Percentiles rank a stretch among this genome's conserved stretches.
phyloP scores from a whole-genome alignment of 2,797 vertebrate species.

The Gymnodraco acuticeps region DNA sequence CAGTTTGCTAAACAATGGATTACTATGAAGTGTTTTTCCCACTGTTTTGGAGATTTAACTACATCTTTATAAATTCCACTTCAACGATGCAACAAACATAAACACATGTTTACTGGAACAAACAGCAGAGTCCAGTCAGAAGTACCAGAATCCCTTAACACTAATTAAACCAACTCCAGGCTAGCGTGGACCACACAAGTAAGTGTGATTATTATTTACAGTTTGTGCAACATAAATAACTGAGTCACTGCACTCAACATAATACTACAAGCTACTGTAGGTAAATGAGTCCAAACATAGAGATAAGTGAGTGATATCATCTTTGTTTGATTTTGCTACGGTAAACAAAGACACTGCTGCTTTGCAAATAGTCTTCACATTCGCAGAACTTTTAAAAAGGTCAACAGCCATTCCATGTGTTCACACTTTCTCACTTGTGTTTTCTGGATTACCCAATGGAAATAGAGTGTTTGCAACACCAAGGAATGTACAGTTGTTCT shows the following conservation, averaged over 20 bases:
- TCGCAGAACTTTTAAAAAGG: background rate
- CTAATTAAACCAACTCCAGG: background rate
- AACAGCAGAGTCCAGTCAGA: background rate
- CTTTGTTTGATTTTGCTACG: background rate
- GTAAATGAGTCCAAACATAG: background rate
- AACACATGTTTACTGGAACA: background rate
- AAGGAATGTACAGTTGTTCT: slow-evolving; percentile 48
- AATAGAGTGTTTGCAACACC: background rate
- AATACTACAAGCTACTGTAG: background rate
- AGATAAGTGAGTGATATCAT: background rate
- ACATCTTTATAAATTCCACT: background rate
- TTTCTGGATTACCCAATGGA: background rate
- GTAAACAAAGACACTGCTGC: background rate
- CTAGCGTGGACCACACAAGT: background rate
- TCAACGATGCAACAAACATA: background rate
- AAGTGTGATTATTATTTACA: background rate
- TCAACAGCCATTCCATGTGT: background rate
- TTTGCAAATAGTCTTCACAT: background rate
- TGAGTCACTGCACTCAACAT: background rate
- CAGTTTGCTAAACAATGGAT: background rate
- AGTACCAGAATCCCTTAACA: background rate
- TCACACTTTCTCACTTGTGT: background rate
- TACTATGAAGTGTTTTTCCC: background rate
- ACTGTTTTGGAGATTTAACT: background rate
- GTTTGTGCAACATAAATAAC: background rate